Conservation (phyloP, 2,113 vertebrate genomes). For the Tyto alba region DNA sequence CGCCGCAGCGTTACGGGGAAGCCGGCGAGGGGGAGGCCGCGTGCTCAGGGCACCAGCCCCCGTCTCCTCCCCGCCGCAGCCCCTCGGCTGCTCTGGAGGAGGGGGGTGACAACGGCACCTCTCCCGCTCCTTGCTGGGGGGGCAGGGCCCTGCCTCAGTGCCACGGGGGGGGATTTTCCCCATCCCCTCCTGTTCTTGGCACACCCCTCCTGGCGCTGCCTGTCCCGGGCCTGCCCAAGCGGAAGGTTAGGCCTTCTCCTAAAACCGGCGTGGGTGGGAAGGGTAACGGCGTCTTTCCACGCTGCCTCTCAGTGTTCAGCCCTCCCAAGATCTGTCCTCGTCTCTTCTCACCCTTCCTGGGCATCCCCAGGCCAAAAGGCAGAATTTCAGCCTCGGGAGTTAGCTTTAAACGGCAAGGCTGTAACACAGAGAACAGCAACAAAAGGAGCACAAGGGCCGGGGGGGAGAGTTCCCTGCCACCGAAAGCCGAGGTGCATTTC, state of each 20-base stretch:
- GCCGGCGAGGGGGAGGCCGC: no score
- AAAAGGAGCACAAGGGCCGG: no score
- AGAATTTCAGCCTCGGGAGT: fast-evolving
- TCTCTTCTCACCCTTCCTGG: fast-evolving
- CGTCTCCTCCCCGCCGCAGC: not conserved
- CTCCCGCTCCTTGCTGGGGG: not conserved
- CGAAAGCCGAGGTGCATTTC: not conserved
- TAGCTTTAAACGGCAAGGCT: not conserved
- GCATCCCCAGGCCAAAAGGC: not conserved
- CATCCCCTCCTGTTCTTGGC: not conserved
- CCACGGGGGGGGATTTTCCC: not conserved
- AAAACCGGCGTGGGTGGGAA: not conserved
- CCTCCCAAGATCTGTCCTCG: not conserved
- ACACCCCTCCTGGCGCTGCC: not conserved
- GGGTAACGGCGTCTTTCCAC: not conserved
- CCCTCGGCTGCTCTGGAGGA: not conserved
- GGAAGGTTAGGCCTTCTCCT: not conserved
- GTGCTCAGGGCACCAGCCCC: fast-evolving
- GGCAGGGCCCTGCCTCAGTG: not conserved
- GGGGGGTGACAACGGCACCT: fast-evolving
- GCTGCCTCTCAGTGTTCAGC: not conserved
- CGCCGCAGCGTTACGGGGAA: fast-evolving
- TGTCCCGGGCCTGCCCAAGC: not conserved
- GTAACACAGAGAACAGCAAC: not conserved
- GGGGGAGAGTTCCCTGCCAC: not conserved